Percentiles rank a stretch among this genome's conserved stretches.
Evolutionary conservation across 2,797 vertebrate genomes (phyloP).

Genomic region (Pterois miles): DNA sequence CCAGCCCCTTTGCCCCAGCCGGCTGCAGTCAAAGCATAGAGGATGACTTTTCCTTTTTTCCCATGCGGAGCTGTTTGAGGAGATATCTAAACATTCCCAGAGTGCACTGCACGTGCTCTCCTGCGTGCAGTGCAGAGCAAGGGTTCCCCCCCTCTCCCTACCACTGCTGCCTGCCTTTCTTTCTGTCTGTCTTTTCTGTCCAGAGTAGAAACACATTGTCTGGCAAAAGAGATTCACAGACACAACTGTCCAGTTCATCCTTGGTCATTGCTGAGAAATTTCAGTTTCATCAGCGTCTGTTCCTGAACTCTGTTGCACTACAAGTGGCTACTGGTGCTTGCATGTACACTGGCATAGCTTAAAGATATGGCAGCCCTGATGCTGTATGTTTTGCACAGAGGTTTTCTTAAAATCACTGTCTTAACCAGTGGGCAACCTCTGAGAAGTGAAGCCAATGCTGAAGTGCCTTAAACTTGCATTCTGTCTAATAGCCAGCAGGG

Average conservation of each 20-base stretch:
- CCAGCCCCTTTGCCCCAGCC: constrained; percentile 64
- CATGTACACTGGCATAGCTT: neutral
- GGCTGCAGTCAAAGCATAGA: constrained; percentile 73
- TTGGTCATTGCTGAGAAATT: constrained; percentile 16
- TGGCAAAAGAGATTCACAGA: constrained; percentile 52
- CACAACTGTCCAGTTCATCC: constrained; percentile 26
- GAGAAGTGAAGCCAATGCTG: no score
- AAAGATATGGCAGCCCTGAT: neutral
- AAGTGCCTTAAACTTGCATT: no score
- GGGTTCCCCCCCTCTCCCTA: constrained; percentile 62
- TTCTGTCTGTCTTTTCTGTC: constrained; percentile 47
- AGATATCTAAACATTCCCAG: constrained; percentile 92
- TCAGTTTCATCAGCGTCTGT: neutral
- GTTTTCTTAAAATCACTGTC: neutral
- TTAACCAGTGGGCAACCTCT: neutral
- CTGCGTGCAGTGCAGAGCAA: constrained; percentile 78
- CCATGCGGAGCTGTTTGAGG: constrained; percentile 86
- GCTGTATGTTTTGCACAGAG: neutral
- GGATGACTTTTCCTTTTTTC: constrained; percentile 81
- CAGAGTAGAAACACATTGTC: constrained; percentile 71
- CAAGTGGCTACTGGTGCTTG: neutral
- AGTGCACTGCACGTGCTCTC: constrained; percentile 91
- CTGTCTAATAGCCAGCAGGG: no score
- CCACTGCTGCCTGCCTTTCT: constrained; percentile 8
- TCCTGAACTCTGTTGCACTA: neutral